Conservation (phyloP, 2,113 vertebrate species). For the Laticauda laticaudata region DNA sequence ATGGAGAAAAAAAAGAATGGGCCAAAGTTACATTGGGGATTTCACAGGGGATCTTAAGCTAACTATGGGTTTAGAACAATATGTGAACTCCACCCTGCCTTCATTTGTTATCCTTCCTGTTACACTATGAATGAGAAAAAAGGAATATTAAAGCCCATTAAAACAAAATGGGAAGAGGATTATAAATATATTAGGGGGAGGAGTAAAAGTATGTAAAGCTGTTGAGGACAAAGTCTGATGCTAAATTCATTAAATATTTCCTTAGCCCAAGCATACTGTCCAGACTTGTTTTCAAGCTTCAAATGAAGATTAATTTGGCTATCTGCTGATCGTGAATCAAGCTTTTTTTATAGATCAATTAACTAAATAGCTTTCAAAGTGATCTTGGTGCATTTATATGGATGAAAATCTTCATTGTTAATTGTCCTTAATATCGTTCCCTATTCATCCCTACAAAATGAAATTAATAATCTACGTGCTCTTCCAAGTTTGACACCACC, state of each 20-base stretch:
- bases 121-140: background rate
- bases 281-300: slow-evolving; percentile 51
- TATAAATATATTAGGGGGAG: background rate
- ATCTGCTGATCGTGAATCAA: slow-evolving; percentile 69
- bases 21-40: background rate
- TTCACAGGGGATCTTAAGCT: background rate
- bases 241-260: slow-evolving; percentile 17
- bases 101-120: background rate
- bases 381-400: slow-evolving; percentile 60
- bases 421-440: slow-evolving; percentile 54
- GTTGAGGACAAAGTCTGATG: background rate
- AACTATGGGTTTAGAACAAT: background rate
- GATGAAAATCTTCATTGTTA: slow-evolving; percentile 64
- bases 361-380: slow-evolving; percentile 67
- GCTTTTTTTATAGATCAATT: slow-evolving; percentile 66
- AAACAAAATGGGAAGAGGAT: background rate
- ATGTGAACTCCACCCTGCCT: background rate
- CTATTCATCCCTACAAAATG: slow-evolving; percentile 51
- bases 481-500: slow-evolving; percentile 48
- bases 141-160: background rate
- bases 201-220: background rate
- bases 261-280: slow-evolving; percentile 48
- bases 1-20: background rate
- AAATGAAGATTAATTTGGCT: slow-evolving; percentile 73
- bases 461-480: slow-evolving; percentile 62